phyloP scores from a whole-genome alignment of 1,140 invertebrate species.

The Neocloeon triangulifer region DNA sequence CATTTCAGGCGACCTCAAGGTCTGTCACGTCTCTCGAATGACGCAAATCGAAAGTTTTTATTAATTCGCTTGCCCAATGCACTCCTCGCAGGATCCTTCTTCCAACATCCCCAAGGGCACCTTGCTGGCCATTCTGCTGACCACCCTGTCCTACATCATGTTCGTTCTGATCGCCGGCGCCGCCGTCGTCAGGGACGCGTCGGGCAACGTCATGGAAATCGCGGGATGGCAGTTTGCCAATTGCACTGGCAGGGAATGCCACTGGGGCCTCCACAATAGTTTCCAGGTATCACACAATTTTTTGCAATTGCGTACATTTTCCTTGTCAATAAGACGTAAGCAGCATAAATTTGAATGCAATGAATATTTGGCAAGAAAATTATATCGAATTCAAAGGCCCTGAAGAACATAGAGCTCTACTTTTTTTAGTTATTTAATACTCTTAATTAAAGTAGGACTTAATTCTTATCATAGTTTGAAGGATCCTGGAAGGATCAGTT shows the following conservation, averaged over 20 bases:
- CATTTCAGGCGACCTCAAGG: constrained; percentile 85
- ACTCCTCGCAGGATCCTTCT: constrained; percentile 49
- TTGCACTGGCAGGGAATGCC: constrained; percentile 27
- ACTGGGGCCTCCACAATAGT: constrained; percentile 52
- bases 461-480: too few relatives aligned
- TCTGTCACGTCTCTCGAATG: constrained; percentile 13
- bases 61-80: not conserved
- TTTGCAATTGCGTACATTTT: too few relatives aligned
- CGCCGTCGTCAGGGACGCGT: constrained; percentile 58
- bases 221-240: constrained; percentile 27
- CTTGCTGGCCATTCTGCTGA: constrained; percentile 52
- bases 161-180: constrained; percentile 69
- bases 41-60: too few relatives aligned
- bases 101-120: constrained; percentile 76
- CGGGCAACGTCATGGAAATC: constrained; percentile 37
- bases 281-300: too few relatives aligned
- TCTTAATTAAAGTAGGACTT: too few relatives aligned
- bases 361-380: too few relatives aligned
- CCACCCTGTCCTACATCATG: constrained; percentile 54
- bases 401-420: too few relatives aligned
- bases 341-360: too few relatives aligned
- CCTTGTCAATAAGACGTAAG: too few relatives aligned
- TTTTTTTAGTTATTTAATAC: too few relatives aligned
- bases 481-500: too few relatives aligned
- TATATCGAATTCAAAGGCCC: too few relatives aligned